Percentiles rank a stretch among this genome's conserved stretches.
Conservation (phyloP, 1,140 invertebrate species). For the Meteorus sp. region DNA sequence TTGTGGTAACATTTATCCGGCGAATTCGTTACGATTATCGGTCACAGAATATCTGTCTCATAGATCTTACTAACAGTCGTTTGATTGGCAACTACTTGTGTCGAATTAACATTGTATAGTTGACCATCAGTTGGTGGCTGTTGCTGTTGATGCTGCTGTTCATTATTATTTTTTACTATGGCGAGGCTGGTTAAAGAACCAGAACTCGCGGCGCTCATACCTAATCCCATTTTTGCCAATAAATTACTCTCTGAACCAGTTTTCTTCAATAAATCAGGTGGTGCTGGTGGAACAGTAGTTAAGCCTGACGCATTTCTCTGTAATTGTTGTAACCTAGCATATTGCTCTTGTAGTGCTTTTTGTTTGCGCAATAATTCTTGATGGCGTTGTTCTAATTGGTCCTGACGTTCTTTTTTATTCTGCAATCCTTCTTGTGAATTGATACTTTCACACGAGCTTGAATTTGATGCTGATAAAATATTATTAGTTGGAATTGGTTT, state of each 20-base stretch:
- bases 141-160: slow-evolving; percentile 35
- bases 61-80: slow-evolving; percentile 75
- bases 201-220: slow-evolving; percentile 64
- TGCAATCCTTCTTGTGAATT: slow-evolving; percentile 71
- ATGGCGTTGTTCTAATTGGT: slow-evolving; percentile 79
- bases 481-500: slow-evolving; percentile 30
- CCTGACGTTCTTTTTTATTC: slow-evolving; percentile 66
- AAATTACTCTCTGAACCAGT: slow-evolving; percentile 88
- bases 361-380: slow-evolving; percentile 85
- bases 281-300: slow-evolving; percentile 61
- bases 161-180: slow-evolving; percentile 42
- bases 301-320: slow-evolving; percentile 73
- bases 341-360: slow-evolving; percentile 84
- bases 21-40: slow-evolving; percentile 40
- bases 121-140: slow-evolving; percentile 57
- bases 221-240: slow-evolving; percentile 79
- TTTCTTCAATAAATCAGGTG: slow-evolving; percentile 74
- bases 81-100: slow-evolving; percentile 30
- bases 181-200: slow-evolving; percentile 68
- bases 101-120: slow-evolving; percentile 44
- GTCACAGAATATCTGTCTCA: slow-evolving; percentile 87
- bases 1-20: slow-evolving; percentile 24
- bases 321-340: slow-evolving; percentile 80
- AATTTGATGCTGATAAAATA: slow-evolving; percentile 62
- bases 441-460: slow-evolving; percentile 74